phyloP scores from a whole-genome alignment of 2,113 vertebrate species.

The Candoia aspera region DNA sequence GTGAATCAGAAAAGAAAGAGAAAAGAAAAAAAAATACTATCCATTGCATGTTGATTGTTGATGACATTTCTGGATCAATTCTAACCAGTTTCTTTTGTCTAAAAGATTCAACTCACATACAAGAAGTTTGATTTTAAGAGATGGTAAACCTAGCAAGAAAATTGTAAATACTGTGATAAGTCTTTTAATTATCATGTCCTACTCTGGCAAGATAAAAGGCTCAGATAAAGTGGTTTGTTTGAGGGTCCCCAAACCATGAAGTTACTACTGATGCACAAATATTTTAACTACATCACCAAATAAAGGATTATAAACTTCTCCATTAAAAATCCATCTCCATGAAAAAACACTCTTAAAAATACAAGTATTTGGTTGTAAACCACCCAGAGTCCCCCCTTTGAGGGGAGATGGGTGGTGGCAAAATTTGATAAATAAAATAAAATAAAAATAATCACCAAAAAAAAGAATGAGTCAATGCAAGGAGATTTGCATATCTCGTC shows the following conservation, averaged over 20 bases:
- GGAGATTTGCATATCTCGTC: neutral
- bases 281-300: neutral
- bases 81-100: neutral
- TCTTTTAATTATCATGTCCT: neutral
- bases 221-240: neutral
- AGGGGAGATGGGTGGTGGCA: too few relatives aligned
- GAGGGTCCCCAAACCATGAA: neutral
- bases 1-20: neutral
- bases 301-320: neutral
- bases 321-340: neutral
- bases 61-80: neutral
- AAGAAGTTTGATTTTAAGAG: too few relatives aligned
- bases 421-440: too few relatives aligned
- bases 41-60: neutral
- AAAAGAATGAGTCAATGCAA: neutral
- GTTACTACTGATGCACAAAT: accelerated
- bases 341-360: neutral
- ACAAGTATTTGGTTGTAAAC: too few relatives aligned
- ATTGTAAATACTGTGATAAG: neutral
- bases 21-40: neutral
- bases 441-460: too few relatives aligned
- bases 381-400: too few relatives aligned
- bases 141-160: neutral
- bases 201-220: neutral
- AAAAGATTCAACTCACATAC: neutral